Evolutionary conservation across 2,888 invertebrate genomes (phyloP), one percentile per base, ranked within the genome.

Genomic region (Chymomyza caudatula): DNA sequence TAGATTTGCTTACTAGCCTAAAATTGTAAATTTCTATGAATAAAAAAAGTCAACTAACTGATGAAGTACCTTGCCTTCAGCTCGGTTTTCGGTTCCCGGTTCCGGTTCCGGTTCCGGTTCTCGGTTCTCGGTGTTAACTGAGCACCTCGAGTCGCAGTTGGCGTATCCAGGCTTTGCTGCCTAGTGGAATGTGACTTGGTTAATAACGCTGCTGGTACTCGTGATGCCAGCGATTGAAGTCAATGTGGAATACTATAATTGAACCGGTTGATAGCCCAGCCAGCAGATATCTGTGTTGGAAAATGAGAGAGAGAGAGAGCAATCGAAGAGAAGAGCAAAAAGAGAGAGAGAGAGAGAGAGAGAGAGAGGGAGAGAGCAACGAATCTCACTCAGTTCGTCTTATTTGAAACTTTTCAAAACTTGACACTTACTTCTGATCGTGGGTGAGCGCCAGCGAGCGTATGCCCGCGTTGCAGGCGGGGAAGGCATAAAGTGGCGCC

Each of bases 201-300:
- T 93, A 97, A 92, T 97, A 97, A 86, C 97, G 94, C 91, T 97
- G 97, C 89, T 97, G 97, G 91, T 97, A 97, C 91, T 97, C 97
- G 90, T 97, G 97, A 91, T 97, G 97, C 97, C 97, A 97, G 89
- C 97, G 93, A 92, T 99, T 99, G 93, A 99, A 99, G 92, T 99
- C 99, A 90, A 99, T 98, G 92, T 99, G 98, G 92, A 99, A 99
- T 86, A 99, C 98, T 70, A 99, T 97, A 79, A 99, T 95, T 60
- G 99, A 98, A 60, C 99, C 99, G 79, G 98, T 97, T 65, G 98
- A 97, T 65, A 99, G 92, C 61, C 99, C 99, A 82, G 98, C 98
- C 87, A 99, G 92, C 79, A 99, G 93, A 92, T 98, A 99, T 91
- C 98, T 98, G 54, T 25, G 3, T 43, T 44, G 15, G 4, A 1